These are phyloP conservation scores for Cynocephalus volans DNA, from an alignment of 2,113 vertebrate species.

Conservation along the genomic window DNA sequence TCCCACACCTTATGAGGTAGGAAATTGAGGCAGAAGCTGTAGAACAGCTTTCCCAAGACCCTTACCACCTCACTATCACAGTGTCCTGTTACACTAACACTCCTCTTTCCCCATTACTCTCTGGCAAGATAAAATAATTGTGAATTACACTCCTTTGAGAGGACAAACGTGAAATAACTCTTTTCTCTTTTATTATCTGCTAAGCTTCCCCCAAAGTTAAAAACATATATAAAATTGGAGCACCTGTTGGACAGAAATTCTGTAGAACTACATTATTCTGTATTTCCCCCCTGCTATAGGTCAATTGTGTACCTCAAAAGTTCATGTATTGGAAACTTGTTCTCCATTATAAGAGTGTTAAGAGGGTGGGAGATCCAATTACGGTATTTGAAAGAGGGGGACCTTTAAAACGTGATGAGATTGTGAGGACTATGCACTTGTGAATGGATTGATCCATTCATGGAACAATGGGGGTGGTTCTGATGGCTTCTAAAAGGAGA, in stretches of 20 bases:
- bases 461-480: too few species aligned
- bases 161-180: neutral
- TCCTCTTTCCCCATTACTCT: neutral
- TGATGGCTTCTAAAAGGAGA: too few species aligned
- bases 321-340: too few species aligned
- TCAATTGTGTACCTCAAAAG: too few species aligned
- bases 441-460: too few species aligned
- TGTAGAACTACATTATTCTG: neutral
- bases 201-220: neutral
- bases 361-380: too few species aligned
- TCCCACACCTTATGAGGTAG: neutral
- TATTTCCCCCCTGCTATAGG: neutral
- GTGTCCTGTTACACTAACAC: neutral
- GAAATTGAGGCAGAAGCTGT: neutral
- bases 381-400: too few species aligned
- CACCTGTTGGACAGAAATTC: neutral
- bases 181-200: neutral
- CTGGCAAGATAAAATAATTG: constrained; percentile 28
- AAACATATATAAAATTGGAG: neutral
- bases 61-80: neutral
- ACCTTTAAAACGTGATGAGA: too few species aligned
- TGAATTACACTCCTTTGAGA: constrained; percentile 35
- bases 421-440: too few species aligned
- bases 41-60: neutral
- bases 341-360: too few species aligned